Evolutionary conservation across 1,140 invertebrate species (phyloP), one percentile per base, ranked within the genome.

Genomic region (Pogonomyrmex barbatus): DNA sequence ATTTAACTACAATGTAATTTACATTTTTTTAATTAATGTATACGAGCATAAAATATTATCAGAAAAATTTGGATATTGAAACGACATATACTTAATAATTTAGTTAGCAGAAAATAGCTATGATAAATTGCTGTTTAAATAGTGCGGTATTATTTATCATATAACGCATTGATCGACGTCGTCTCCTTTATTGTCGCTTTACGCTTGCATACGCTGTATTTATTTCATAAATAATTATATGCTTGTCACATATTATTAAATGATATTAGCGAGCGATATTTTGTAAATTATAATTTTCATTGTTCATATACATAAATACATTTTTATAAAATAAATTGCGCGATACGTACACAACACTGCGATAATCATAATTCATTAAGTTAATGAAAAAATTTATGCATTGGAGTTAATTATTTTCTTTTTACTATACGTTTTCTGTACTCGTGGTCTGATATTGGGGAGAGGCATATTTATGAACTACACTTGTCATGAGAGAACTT

Each of bases 271-370:
- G 14, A 67, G 14, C 45, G 3, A 8, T 33, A 77, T 50, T 75
- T 63, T n/a, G 17, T 76, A 50, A 45, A 63, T 78, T 5, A 42
- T 24, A 14, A 24, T 60, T 54, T 65, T 65, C n/a, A 65, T 54
- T 8, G 4, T 39, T 30, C 17, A 54, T 36, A 17, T 56, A 17
- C 30, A 42, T 30, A 54, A 5, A 24, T 52, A 17, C 3, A 63
- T 17, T 63, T 62, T 54, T 24, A 54, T 42, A 56, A 62, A 62
- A 56, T 42, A 79, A 79, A 79, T 79, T 79, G 36, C 30, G 47
- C 10, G 36, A 54, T 6, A 24, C n/a, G 47, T 24, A 50, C 6
- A 67, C 6, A 67, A 67, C 1, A 12, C 14, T 1, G 47, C 5
- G 47, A 79, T 79, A 45, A 42, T 42, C 54, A 67, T 42, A 36